Evolutionary conservation across 2,888 invertebrate genomes (phyloP).

Genomic region (Nebria salina): DNA sequence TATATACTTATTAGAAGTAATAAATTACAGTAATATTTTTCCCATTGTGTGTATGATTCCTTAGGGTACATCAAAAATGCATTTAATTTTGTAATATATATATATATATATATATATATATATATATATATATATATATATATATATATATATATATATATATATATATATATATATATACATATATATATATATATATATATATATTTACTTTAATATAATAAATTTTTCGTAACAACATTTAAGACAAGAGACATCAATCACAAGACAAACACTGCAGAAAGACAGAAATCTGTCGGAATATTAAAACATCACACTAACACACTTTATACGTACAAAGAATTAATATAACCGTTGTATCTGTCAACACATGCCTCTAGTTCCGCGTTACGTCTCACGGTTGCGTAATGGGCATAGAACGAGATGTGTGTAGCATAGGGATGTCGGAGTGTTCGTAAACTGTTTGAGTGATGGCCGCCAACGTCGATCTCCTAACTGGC

Average conservation of each 20-base stretch:
- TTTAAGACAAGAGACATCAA: slow-evolving; percentile 27
- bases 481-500: slow-evolving; percentile 67
- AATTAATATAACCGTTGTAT: slow-evolving; percentile 46
- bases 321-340: slow-evolving; percentile 43
- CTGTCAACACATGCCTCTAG: slow-evolving; percentile 27
- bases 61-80: slow-evolving; percentile 21
- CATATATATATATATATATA: slow-evolving; percentile 19
- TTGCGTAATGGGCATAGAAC: not conserved
- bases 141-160: slow-evolving; percentile 25
- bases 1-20: slow-evolving; percentile 20
- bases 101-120: slow-evolving; percentile 27
- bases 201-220: slow-evolving; percentile 17
- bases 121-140: slow-evolving; percentile 17
- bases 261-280: slow-evolving; percentile 28
- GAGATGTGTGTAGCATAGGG: slow-evolving; percentile 48
- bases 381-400: slow-evolving; percentile 22
- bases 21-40: slow-evolving; percentile 29
- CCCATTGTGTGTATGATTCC: slow-evolving; percentile 18
- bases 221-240: slow-evolving; percentile 5
- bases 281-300: slow-evolving; percentile 45
- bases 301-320: slow-evolving; percentile 45
- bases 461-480: slow-evolving; percentile 68
- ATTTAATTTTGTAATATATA: slow-evolving; percentile 8
- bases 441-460: slow-evolving; percentile 55
- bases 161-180: slow-evolving; percentile 17